Conservation (phyloP, 2,797 vertebrate species). For the Scyliorhinus canicula region DNA sequence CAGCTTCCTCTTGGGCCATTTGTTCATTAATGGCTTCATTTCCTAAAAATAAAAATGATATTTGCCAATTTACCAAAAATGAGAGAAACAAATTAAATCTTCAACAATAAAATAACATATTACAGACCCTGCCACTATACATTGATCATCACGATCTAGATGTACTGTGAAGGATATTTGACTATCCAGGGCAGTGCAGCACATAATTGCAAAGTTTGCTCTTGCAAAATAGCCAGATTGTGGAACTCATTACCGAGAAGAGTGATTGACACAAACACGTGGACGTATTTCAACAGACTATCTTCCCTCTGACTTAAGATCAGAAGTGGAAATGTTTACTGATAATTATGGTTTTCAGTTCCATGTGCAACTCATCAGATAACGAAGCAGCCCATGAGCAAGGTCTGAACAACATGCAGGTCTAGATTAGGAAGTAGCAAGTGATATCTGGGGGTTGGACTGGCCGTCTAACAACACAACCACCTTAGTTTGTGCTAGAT, state of each 20-base stretch:
- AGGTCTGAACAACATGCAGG: neutral
- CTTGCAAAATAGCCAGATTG: neutral
- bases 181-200: neutral
- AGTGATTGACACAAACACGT: neutral
- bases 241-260: neutral
- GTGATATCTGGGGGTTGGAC: neutral
- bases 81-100: neutral
- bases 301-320: neutral
- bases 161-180: neutral
- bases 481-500: neutral
- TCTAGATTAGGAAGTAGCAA: neutral
- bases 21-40: constrained; percentile 70
- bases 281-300: neutral
- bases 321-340: neutral
- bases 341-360: neutral
- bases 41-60: constrained; percentile 51
- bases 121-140: neutral
- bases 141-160: neutral
- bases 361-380: neutral
- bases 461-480: neutral
- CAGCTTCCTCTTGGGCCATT: constrained; percentile 75
- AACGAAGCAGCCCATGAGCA: neutral
- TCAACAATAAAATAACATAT: neutral
- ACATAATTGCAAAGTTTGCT: neutral
- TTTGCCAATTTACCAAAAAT: neutral